Evolutionary conservation across 2,797 vertebrate genomes (phyloP).

Genomic region (Bradypodion pumilum): DNA sequence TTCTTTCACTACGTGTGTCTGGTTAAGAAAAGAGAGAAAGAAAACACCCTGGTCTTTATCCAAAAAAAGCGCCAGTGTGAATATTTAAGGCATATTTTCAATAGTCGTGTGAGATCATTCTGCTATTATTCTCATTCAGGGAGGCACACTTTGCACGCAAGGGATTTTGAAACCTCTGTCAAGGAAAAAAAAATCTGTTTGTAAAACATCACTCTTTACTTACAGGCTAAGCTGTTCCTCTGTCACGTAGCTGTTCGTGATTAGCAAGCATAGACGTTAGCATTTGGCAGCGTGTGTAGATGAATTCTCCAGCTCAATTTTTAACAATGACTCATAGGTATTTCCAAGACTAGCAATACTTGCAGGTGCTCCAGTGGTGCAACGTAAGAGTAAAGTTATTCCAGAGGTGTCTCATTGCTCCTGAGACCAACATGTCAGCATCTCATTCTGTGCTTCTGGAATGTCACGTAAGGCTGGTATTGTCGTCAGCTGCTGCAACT

Average conservation of each 20-base stretch:
- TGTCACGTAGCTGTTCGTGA: constrained; percentile 58
- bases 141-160: constrained; percentile 51
- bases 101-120: constrained; percentile 67
- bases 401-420: not conserved
- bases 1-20: constrained; percentile 53
- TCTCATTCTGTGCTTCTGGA: not conserved
- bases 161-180: constrained; percentile 61
- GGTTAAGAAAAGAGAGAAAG: constrained; percentile 39
- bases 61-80: constrained; percentile 66
- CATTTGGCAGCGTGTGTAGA: constrained; percentile 48
- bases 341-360: constrained; percentile 12
- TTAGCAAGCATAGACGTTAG: constrained; percentile 61
- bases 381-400: not conserved
- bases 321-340: constrained; percentile 62
- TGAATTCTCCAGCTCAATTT: constrained; percentile 63
- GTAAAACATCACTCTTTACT: constrained; percentile 64
- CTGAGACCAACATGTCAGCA: not conserved
- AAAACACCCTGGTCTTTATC: constrained; percentile 60
- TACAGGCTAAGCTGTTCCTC: constrained; percentile 52
- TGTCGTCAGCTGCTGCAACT: too few relatives aligned
- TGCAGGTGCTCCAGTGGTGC: not conserved
- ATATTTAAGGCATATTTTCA: constrained; percentile 62
- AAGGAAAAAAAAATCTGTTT: constrained; percentile 62
- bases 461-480: too few relatives aligned
- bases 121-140: constrained; percentile 66